Evolutionary conservation across 2,888 invertebrate species (phyloP).

Genomic region (Dioctria rufipes): DNA sequence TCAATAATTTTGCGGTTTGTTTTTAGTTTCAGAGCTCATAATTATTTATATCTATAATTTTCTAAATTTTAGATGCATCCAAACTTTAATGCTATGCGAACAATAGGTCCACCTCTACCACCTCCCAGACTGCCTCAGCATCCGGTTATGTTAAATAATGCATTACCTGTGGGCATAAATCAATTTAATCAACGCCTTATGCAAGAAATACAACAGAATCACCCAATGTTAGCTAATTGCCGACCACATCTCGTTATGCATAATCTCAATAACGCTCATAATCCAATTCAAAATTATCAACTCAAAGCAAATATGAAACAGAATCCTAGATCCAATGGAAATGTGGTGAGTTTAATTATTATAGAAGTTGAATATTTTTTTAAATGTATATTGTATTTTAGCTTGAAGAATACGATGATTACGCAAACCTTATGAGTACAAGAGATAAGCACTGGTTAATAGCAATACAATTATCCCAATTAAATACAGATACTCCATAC

Average conservation of each 20-base stretch:
- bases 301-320: conserved; percentile 55
- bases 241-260: conserved; percentile 59
- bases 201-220: conserved; percentile 71
- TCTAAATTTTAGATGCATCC: conserved; percentile 66
- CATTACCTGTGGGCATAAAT: conserved; percentile 52
- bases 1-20: conserved; percentile 69
- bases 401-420: conserved; percentile 79
- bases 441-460: conserved; percentile 97
- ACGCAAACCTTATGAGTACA: conserved; percentile 93
- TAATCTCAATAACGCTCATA: conserved; percentile 60
- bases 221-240: conserved; percentile 68
- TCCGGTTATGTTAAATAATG: conserved; percentile 64
- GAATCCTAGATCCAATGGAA: conserved; percentile 61
- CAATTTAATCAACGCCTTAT: conserved; percentile 70
- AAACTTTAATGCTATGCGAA: conserved; percentile 70
- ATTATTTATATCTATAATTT: conserved; percentile 40
- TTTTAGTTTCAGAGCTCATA: neutral
- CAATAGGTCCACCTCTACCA: conserved; percentile 68
- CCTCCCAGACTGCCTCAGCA: conserved; percentile 69
- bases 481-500: conserved; percentile 95
- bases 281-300: conserved; percentile 63
- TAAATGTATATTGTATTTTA: conserved; percentile 58
- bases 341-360: conserved; percentile 63
- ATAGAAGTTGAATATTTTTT: neutral
- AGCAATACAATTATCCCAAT: conserved; percentile 93